These are phyloP conservation scores for Hartigia nigra DNA, from an alignment of 2,888 invertebrate genomes.

Conservation along the genomic window DNA sequence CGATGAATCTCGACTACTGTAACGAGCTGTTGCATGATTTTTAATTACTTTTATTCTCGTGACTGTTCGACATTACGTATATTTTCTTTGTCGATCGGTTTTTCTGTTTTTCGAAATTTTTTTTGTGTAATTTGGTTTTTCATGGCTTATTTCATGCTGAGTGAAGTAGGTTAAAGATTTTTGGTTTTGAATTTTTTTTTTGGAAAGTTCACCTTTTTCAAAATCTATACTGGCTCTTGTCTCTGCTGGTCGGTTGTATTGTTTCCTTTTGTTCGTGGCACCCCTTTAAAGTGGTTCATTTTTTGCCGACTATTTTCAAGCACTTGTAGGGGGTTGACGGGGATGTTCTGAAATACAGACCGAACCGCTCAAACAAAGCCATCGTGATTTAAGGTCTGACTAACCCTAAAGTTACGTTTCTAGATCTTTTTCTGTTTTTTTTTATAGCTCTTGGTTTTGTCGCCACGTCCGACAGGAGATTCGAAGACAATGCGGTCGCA, in stretches of 20 bases:
- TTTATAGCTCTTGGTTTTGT: conserved; percentile 10
- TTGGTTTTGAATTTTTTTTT: no score
- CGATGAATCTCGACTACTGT: neutral
- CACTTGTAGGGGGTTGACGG: neutral
- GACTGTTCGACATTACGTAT: neutral
- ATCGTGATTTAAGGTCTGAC: conserved; percentile 51
- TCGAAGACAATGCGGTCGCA: conserved; percentile 24
- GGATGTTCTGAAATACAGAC: neutral
- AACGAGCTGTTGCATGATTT: neutral
- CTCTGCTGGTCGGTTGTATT: conserved; percentile 40
- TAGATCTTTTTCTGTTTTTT: conserved; percentile 23
- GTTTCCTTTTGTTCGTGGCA: conserved; percentile 38
- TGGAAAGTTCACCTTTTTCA: neutral
- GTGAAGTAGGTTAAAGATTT: neutral
- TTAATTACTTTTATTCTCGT: neutral
- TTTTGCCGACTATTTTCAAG: conserved; percentile 15
- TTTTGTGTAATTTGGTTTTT: neutral
- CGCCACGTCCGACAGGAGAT: neutral
- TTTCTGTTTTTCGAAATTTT: neutral
- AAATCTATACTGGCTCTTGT: neutral
- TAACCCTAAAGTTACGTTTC: conserved; percentile 37
- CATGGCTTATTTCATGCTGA: neutral
- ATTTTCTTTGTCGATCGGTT: neutral
- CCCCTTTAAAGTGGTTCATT: conserved; percentile 30
- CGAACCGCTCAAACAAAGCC: conserved; percentile 28